A percentile compares a stretch with the other conserved stretches of the same genome.
These are phyloP conservation scores for Scelioninae gen. 2 DNA, from an alignment of 2,888 invertebrate genomes.

Conservation along the genomic window DNA sequence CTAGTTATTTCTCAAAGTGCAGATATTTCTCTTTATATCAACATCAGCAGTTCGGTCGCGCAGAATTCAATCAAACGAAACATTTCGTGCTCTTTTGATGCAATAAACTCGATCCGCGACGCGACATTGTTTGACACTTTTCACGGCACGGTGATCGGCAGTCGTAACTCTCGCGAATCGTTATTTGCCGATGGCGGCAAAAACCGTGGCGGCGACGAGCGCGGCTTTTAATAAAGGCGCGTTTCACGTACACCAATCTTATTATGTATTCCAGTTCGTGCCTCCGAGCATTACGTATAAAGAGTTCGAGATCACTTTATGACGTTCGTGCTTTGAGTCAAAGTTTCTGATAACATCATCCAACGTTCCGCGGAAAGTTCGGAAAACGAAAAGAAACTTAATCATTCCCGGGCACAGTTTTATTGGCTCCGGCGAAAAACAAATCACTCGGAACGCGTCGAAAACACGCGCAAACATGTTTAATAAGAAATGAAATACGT, in stretches of 20 bases:
- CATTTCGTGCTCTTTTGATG: conserved; percentile 1
- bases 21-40: too few relatives aligned
- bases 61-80: conserved; percentile 6
- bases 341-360: conserved; percentile 44
- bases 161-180: background rate
- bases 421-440: conserved; percentile 44
- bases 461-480: conserved; percentile 40
- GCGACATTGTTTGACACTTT: conserved; percentile 26
- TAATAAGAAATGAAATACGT: conserved; percentile 50
- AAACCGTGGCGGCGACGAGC: conserved; percentile 6
- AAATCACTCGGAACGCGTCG: conserved; percentile 42
- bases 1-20: too few relatives aligned
- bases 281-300: conserved; percentile 49
- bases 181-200: conserved; percentile 16
- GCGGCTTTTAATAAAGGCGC: conserved; percentile 37
- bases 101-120: conserved; percentile 3
- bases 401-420: conserved; percentile 36
- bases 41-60: background rate
- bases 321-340: conserved; percentile 49
- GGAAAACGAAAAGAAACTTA: conserved; percentile 49
- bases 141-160: conserved; percentile 2
- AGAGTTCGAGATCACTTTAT: conserved; percentile 51
- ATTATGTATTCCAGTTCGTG: conserved; percentile 52
- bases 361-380: conserved; percentile 39
- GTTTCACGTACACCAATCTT: conserved; percentile 42